Evolutionary conservation across 2,113 vertebrate species (phyloP).

Genomic region (Semnornis frantzii): DNA sequence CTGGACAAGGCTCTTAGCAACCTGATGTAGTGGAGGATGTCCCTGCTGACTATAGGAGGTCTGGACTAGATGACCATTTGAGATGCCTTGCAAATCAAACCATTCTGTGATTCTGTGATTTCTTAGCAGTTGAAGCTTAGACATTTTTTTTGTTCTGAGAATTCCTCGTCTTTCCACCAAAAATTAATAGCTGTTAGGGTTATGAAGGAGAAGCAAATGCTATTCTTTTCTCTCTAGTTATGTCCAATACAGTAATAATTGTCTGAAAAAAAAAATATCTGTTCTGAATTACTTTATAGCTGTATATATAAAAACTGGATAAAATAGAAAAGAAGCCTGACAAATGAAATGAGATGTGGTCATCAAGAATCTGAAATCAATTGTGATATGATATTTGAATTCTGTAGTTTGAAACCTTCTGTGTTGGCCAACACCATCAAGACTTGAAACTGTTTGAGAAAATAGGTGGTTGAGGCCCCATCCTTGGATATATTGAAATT

Average conservation of each 20-base stretch:
- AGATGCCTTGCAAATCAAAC: no score
- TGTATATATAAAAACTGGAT: neutral
- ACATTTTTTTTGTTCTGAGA: neutral
- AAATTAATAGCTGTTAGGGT: neutral
- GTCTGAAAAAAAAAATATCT: neutral
- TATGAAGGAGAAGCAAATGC: neutral
- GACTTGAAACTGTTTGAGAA: neutral
- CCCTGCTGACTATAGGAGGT: no score
- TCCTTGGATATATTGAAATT: no score
- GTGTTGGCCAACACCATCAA: neutral
- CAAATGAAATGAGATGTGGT: neutral
- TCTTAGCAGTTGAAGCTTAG: neutral
- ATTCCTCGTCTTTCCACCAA: neutral
- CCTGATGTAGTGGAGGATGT: no score
- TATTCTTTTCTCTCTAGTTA: neutral
- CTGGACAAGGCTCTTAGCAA: no score
- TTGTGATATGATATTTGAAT: neutral
- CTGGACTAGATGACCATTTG: no score
- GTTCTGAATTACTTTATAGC: no score
- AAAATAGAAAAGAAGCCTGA: neutral
- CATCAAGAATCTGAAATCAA: neutral
- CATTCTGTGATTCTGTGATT: neutral
- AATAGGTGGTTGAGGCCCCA: no score
- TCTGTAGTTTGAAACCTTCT: neutral
- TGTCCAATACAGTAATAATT: neutral